A percentile compares a stretch with the other conserved stretches of the same genome.
phyloP scores from a whole-genome alignment of 1,140 invertebrate genomes.

The Scylla paramamosain region DNA sequence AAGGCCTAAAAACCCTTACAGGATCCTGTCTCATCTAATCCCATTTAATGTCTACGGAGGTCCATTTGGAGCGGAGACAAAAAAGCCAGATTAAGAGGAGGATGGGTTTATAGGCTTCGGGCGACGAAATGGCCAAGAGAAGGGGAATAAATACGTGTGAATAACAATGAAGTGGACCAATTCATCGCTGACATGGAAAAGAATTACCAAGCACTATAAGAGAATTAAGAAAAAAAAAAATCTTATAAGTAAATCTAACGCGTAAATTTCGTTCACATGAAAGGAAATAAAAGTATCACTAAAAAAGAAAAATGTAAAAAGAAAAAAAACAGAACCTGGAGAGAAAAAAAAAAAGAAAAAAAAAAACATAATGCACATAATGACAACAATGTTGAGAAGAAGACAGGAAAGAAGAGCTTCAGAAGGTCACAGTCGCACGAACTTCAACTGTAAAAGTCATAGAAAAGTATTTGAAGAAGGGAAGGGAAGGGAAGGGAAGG shows the following conservation, averaged over 20 bases:
- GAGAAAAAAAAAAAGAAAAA: not conserved
- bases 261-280: no score
- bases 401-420: not conserved
- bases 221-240: not conserved
- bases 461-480: not conserved
- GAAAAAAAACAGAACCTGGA: no score
- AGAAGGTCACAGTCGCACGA: not conserved
- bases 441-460: not conserved
- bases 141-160: not conserved
- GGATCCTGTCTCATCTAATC: conserved; percentile 45
- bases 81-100: conserved; percentile 32
- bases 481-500: not conserved
- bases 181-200: not conserved
- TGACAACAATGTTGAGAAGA: no score
- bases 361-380: no score
- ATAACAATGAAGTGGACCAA: not conserved
- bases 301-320: not conserved
- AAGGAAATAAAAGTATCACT: not conserved
- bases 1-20: not conserved
- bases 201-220: not conserved
- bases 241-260: no score
- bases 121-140: not conserved
- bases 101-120: not conserved
- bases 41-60: conserved; percentile 7
- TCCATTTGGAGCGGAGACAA: not conserved